Conservation (phyloP, 2,797 vertebrate genomes). For the Chaunax sp. region DNA sequence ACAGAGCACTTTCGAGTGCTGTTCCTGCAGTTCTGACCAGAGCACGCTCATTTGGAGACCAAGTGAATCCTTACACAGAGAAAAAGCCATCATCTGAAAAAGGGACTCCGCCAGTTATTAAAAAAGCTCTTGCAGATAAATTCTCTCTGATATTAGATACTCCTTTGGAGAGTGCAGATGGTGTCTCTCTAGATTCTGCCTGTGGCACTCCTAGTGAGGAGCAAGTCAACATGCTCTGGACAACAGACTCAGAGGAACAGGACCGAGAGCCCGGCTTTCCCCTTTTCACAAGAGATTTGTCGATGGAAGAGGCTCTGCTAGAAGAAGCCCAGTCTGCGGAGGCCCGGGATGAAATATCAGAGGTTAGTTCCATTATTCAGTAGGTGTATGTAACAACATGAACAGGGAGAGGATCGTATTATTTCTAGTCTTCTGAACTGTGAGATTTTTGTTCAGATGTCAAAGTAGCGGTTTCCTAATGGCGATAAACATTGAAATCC, state of each 20-base stretch:
- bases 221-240: slow-evolving; percentile 45
- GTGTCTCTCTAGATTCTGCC: slow-evolving; percentile 52
- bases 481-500: neutral
- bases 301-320: slow-evolving; percentile 53
- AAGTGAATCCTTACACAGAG: slow-evolving; percentile 9
- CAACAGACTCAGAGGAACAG: slow-evolving; percentile 60
- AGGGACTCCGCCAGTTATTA: slow-evolving; percentile 45
- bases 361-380: slow-evolving; percentile 56
- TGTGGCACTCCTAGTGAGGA: slow-evolving; percentile 68
- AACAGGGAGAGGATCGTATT: neutral
- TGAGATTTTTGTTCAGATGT: neutral
- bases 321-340: slow-evolving; percentile 41
- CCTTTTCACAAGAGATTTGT: slow-evolving; percentile 43
- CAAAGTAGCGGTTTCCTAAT: neutral
- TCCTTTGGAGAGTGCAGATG: slow-evolving; percentile 54
- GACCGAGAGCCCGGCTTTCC: slow-evolving; percentile 48
- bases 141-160: slow-evolving; percentile 27
- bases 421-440: neutral
- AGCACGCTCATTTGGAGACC: slow-evolving; percentile 56
- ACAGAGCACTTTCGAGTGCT: neutral
- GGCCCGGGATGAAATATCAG: slow-evolving; percentile 38
- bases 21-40: slow-evolving; percentile 34
- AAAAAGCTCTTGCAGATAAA: neutral
- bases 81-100: slow-evolving; percentile 36
- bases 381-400: neutral